Evolutionary conservation across 2,113 vertebrate species (phyloP).

Genomic region (Pycnonotus jocosus): DNA sequence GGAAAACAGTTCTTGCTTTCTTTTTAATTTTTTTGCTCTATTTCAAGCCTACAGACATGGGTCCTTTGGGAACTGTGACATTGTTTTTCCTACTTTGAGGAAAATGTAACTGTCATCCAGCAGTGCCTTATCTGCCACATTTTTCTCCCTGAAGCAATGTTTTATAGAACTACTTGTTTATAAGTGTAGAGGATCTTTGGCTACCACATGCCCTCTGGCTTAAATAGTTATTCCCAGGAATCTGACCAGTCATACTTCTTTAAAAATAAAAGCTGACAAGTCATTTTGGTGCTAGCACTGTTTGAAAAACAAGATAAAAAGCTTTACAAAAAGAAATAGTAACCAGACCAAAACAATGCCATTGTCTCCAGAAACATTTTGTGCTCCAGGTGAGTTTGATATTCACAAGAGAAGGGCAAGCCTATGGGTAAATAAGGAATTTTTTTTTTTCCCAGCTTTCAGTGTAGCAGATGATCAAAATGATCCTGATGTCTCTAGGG

Average conservation of each 20-base stretch:
- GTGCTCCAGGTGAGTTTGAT: neutral
- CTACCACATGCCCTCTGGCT: neutral
- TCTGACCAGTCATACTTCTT: neutral
- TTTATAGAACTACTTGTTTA: neutral
- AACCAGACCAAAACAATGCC: neutral
- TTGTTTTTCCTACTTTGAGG: constrained; percentile 28
- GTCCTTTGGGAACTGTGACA: neutral
- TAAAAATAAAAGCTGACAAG: constrained; percentile 4
- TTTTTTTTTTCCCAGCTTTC: neutral
- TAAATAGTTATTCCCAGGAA: neutral
- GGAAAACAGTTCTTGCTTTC: neutral
- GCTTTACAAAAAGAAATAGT: neutral
- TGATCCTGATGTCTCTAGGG: neutral
- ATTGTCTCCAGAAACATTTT: neutral
- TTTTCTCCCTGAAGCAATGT: neutral
- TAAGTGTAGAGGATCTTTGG: neutral
- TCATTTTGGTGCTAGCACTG: neutral
- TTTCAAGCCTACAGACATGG: neutral
- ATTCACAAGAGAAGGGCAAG: neutral
- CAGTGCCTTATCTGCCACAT: constrained; percentile 20
- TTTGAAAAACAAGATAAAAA: neutral
- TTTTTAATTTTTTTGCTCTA: neutral
- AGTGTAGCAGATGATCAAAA: neutral
- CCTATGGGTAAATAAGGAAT: neutral
- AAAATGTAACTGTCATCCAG: constrained; percentile 11